Conservation (phyloP, 1,140 invertebrate genomes). For the Plutomurus gul region DNA sequence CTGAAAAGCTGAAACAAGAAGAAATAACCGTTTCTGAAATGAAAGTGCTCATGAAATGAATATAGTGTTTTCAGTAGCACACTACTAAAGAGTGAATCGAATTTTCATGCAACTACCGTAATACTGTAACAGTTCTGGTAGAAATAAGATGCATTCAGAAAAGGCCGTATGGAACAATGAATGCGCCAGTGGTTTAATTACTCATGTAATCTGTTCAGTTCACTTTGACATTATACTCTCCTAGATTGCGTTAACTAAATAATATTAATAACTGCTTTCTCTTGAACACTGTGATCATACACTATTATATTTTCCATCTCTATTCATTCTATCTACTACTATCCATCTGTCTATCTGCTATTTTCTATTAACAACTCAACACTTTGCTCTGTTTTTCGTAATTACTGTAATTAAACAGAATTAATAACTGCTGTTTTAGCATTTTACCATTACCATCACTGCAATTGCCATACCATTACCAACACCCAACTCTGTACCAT, state of each 20-base stretch:
- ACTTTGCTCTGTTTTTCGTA: background rate
- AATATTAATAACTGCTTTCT: background rate
- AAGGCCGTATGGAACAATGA: background rate
- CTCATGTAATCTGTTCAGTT: constrained; percentile 1
- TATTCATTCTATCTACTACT: no score
- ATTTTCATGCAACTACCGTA: no score
- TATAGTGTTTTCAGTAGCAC: no score
- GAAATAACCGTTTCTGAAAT: no score
- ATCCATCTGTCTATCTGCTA: background rate
- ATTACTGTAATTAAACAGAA: background rate
- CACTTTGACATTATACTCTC: constrained; percentile 14
- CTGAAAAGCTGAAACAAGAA: no score
- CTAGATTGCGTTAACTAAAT: background rate
- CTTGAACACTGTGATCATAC: background rate
- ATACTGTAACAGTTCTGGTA: no score
- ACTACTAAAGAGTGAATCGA: no score
- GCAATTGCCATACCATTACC: background rate
- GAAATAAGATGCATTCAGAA: background rate
- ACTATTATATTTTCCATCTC: background rate
- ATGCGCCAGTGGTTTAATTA: background rate
- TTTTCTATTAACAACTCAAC: background rate
- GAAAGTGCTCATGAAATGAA: no score
- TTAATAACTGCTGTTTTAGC: background rate
- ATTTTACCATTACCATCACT: background rate
- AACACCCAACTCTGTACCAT: background rate